Evolutionary conservation across 2,113 vertebrate genomes (phyloP).

Genomic region (Chaetops frenatus): DNA sequence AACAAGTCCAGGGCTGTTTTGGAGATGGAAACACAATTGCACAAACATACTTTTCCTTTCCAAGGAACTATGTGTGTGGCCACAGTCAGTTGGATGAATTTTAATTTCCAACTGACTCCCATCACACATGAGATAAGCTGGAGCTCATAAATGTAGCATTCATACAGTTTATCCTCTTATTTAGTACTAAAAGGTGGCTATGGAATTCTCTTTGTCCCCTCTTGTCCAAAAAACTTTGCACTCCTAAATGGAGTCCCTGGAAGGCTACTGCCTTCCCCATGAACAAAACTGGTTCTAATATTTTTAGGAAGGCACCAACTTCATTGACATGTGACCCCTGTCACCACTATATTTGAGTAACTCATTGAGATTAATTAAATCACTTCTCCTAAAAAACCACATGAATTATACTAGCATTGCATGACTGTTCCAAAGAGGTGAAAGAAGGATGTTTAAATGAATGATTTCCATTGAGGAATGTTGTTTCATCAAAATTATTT

Average conservation of each 20-base stretch:
- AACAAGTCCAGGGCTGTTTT: slow-evolving; percentile 25
- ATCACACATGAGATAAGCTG: slow-evolving; percentile 21
- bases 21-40: slow-evolving; percentile 17
- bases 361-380: not conserved
- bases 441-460: not conserved
- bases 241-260: not conserved
- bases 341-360: not conserved
- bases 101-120: slow-evolving; percentile 39
- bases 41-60: slow-evolving; percentile 56
- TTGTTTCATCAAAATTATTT: not conserved
- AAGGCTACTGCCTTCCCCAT: not conserved
- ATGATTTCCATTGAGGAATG: not conserved
- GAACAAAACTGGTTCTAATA: not conserved
- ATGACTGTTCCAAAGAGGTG: not conserved
- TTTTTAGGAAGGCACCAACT: not conserved
- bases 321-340: not conserved
- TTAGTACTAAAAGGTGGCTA: not conserved
- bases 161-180: not conserved
- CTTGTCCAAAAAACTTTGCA: not conserved
- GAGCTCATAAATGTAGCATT: not conserved
- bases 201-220: not conserved
- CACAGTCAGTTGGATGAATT: slow-evolving; percentile 27
- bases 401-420: not conserved
- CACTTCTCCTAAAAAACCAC: not conserved
- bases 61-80: slow-evolving; percentile 43